Conservation (phyloP, 2,113 vertebrate genomes). For the Eretmochelys imbricata region DNA sequence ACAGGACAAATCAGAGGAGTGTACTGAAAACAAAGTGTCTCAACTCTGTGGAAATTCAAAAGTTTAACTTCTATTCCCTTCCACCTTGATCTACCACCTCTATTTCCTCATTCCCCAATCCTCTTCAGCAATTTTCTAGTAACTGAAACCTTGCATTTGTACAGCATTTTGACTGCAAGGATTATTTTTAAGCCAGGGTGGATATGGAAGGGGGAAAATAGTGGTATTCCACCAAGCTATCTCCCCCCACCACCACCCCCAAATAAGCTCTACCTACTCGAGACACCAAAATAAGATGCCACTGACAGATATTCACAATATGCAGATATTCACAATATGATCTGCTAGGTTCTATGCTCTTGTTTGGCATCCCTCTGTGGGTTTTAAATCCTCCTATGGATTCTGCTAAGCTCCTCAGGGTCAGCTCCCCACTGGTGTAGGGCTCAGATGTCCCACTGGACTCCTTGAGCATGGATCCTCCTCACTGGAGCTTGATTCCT, state of each 20-base stretch:
- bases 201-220: conserved; percentile 26
- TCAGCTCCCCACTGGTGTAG: neutral
- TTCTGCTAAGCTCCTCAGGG: neutral
- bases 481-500: neutral
- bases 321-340: conserved; percentile 46
- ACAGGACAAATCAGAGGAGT: neutral
- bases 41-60: neutral
- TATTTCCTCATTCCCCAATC: neutral
- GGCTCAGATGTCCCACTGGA: neutral
- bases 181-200: neutral
- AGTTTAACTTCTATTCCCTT: neutral
- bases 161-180: neutral
- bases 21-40: neutral
- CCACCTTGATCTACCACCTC: neutral
- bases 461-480: neutral
- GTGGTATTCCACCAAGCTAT: neutral
- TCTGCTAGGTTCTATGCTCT: conserved; percentile 2
- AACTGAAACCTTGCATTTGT: neutral
- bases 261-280: neutral
- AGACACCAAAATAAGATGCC: neutral
- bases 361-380: neutral
- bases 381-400: neutral
- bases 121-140: neutral
- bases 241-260: neutral
- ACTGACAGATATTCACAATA: no score